Evolutionary conservation across 2,797 vertebrate genomes (phyloP).

Genomic region (Aphelocoma californica): DNA sequence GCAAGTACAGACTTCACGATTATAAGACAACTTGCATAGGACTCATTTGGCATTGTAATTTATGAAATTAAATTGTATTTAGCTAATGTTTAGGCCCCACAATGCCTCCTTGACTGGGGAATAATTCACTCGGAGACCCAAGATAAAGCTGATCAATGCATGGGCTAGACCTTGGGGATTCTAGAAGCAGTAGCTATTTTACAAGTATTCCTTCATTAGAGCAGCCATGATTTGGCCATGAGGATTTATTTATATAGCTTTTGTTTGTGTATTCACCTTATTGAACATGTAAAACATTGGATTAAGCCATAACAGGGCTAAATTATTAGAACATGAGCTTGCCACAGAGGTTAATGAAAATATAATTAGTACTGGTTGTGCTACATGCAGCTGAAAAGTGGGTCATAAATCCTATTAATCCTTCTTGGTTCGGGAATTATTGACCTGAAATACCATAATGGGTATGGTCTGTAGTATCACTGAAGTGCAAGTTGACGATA

Average conservation of each 20-base stretch:
- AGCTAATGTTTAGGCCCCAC: neutral
- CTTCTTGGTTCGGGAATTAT: conserved; percentile 71
- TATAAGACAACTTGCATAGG: neutral
- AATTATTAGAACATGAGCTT: conserved; percentile 73
- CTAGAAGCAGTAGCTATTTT: neutral
- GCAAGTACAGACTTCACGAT: neutral
- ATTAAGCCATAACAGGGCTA: conserved; percentile 65
- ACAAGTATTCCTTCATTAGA: neutral
- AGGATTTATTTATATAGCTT: conserved; percentile 46
- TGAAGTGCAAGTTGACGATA: neutral
- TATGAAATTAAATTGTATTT: neutral
- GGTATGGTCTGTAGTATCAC: conserved; percentile 35
- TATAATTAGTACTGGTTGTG: conserved; percentile 73
- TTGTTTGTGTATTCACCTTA: conserved; percentile 67
- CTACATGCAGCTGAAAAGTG: conserved; percentile 68
- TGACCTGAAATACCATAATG: conserved; percentile 69
- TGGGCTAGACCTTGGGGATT: neutral
- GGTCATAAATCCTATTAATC: conserved; percentile 73
- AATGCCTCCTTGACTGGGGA: neutral
- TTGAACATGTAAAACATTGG: conserved; percentile 67
- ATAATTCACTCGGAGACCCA: neutral
- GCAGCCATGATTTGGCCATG: neutral
- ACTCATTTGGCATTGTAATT: neutral
- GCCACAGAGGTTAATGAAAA: conserved; percentile 75
- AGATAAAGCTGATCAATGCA: neutral